These are phyloP conservation scores for Aulostomus chinensis DNA, from an alignment of 2,797 vertebrate species.

Conservation along the genomic window DNA sequence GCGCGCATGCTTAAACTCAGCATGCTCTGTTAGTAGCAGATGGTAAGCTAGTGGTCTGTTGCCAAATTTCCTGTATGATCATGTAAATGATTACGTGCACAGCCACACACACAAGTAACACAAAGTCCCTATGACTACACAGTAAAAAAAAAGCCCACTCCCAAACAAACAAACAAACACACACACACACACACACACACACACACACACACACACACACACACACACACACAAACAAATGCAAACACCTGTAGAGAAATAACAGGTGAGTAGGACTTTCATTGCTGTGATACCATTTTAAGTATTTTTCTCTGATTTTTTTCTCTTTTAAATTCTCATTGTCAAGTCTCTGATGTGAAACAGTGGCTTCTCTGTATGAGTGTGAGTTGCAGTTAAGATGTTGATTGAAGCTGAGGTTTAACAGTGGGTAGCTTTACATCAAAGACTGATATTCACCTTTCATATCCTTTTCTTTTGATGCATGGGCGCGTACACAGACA, in stretches of 20 bases:
- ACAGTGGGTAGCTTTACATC: slow-evolving; percentile 74
- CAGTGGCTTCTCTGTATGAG: slow-evolving; percentile 13
- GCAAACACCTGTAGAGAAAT: slow-evolving; percentile 25
- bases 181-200: slow-evolving; percentile 38
- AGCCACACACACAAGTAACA: slow-evolving; percentile 44
- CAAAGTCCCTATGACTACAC: slow-evolving; percentile 36
- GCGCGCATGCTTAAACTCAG: slow-evolving; percentile 10
- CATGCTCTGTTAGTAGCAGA: slow-evolving; percentile 64
- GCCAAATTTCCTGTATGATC: slow-evolving; percentile 69
- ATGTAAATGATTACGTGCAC: slow-evolving; percentile 66
- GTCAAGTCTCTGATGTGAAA: slow-evolving; percentile 49
- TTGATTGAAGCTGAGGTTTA: slow-evolving; percentile 75
- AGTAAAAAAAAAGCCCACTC: too few species aligned
- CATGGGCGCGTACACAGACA: slow-evolving; percentile 19
- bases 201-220: not conserved
- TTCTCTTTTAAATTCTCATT: slow-evolving; percentile 24
- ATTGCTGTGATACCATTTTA: slow-evolving; percentile 1
- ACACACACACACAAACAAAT: not conserved
- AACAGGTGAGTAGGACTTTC: slow-evolving; percentile 32
- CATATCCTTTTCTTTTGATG: slow-evolving; percentile 67
- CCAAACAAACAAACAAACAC: too few species aligned
- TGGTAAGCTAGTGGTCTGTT: slow-evolving; percentile 57
- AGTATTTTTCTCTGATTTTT: slow-evolving; percentile 16
- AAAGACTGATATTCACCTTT: slow-evolving; percentile 77
- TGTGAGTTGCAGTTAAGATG: slow-evolving; percentile 42